Evolutionary conservation across 2,888 invertebrate genomes (phyloP).

Genomic region (Lymantria monacha): DNA sequence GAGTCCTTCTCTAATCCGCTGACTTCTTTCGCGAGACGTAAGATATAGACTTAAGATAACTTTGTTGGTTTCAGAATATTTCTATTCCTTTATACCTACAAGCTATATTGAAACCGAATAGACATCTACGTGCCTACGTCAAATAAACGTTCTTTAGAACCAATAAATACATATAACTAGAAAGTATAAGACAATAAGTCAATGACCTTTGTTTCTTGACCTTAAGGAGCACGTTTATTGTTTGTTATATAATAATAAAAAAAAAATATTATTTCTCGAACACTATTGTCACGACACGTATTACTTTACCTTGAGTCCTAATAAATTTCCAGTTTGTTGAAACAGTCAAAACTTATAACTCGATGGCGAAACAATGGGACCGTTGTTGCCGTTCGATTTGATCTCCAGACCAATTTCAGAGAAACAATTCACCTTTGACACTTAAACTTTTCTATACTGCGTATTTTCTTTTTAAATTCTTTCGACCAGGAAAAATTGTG

Average conservation of each 20-base stretch:
- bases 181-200: conserved; percentile 12
- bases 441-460: conserved; percentile 43
- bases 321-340: conserved; percentile 40
- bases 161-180: not conserved
- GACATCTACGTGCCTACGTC: not conserved
- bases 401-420: conserved; percentile 50
- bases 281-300: conserved; percentile 56
- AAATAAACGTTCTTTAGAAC: not conserved
- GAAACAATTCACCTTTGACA: conserved; percentile 47
- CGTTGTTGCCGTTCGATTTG: conserved; percentile 34
- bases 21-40: no score
- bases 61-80: no score
- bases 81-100: no score
- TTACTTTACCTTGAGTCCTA: conserved; percentile 29
- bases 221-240: conserved; percentile 26
- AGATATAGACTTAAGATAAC: no score
- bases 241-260: conserved; percentile 26
- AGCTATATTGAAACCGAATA: no score
- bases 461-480: no score
- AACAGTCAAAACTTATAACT: conserved; percentile 46
- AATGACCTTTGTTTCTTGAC: conserved; percentile 32
- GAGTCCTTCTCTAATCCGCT: no score
- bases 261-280: conserved; percentile 34
- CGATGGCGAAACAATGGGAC: conserved; percentile 50
- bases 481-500: no score